phyloP scores from a whole-genome alignment of 2,888 invertebrate species.

The Macrosiphum euphorbiae region DNA sequence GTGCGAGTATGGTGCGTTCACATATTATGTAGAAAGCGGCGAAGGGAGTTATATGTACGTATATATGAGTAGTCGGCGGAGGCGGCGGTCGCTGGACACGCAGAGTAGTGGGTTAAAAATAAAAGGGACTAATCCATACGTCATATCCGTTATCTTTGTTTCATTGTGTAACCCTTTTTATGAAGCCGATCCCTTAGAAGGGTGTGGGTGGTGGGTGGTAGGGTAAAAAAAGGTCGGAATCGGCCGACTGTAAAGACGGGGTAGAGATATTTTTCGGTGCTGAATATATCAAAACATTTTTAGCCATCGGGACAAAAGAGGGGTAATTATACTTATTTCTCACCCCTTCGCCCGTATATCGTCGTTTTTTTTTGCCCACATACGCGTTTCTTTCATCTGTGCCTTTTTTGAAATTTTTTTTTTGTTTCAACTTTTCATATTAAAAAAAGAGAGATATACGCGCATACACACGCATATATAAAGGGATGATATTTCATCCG shows the following conservation, averaged over 20 bases:
- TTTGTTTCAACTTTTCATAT: slow-evolving; percentile 65
- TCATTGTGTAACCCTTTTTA: slow-evolving; percentile 68
- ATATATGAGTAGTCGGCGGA: background rate
- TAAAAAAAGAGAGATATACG: slow-evolving; percentile 51
- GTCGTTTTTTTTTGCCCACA: slow-evolving; percentile 58
- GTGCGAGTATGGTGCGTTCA: background rate
- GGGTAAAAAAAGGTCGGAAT: slow-evolving; percentile 65
- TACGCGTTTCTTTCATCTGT: slow-evolving; percentile 64
- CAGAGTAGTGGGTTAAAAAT: slow-evolving; percentile 61
- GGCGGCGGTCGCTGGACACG: slow-evolving; percentile 33
- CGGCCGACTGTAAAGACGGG: slow-evolving; percentile 65
- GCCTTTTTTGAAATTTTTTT: slow-evolving; percentile 49
- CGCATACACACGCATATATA: slow-evolving; percentile 34
- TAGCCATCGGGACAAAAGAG: slow-evolving; percentile 64
- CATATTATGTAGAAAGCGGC: background rate
- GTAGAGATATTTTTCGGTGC: slow-evolving; percentile 65
- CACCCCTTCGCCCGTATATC: slow-evolving; percentile 53
- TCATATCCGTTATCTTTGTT: slow-evolving; percentile 69
- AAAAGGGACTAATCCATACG: slow-evolving; percentile 68
- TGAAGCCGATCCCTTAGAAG: slow-evolving; percentile 68
- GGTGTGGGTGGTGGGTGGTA: slow-evolving; percentile 66
- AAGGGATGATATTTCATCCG: slow-evolving; percentile 64
- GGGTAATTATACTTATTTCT: slow-evolving; percentile 65
- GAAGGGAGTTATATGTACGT: slow-evolving; percentile 20
- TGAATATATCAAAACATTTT: slow-evolving; percentile 65